Evolutionary conservation across 2,797 vertebrate genomes (phyloP), one percentile per base, ranked within the genome.

Genomic region (Orientallactaga sibirica): DNA sequence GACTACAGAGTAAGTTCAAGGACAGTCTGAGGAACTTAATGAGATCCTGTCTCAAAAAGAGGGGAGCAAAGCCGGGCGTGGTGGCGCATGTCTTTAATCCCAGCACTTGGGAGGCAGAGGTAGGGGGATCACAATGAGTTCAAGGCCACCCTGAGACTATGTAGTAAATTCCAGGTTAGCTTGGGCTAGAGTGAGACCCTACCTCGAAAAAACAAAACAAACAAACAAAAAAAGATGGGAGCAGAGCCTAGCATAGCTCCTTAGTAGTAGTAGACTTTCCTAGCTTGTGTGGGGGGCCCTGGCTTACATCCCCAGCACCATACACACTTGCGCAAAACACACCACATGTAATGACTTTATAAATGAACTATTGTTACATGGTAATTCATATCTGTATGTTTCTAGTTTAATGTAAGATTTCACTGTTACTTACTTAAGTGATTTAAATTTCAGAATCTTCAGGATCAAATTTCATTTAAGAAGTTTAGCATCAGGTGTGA

Each of bases 341-440:
- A 74, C 27, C 48, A 81, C 24, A 77, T 78, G 33, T 84, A 92
- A 91, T 82, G 19, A 61, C 43, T 84, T 80, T 20, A 43, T 84
- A 70, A 84, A 52, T 81, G 7, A 91, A 84, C 82, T 14, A 48
- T 7, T 10, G 1, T 48, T 8, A 8, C 48, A 68, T 75, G 91
- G 80, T 81, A 92, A 61, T 64, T 83, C 33, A 91, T 24, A 90
- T 52, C 62, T 84, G 55, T 3, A 0, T 87, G 93, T 92, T 91
- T 86, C 14, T 61, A 29, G 22, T 82, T 96, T 91, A 93, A 81
- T 68, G 14, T 76, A 78, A 94, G 67, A 90, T 79, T 93, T 91
- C 91, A 91, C 20, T 90, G 52, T 84, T 92, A 74, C 7, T 43
- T 86, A 94, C 20, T 43, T 71, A 97, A 90, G 43, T 64, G 27